These are phyloP conservation scores for Xenopus borealis DNA, from an alignment of 2,113 vertebrate genomes.

Conservation along the genomic window DNA sequence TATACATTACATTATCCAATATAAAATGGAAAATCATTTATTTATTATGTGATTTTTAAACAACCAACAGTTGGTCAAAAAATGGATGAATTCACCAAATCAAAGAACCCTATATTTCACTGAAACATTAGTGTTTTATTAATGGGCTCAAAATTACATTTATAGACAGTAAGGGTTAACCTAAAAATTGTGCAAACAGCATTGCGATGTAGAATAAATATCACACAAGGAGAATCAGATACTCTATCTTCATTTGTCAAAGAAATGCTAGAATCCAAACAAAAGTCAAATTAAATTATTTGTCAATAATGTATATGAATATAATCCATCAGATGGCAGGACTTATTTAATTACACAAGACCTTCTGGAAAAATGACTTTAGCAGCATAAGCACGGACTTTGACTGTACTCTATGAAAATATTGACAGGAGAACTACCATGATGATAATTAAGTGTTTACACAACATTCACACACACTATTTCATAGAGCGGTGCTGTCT, in stretches of 20 bases:
- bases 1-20: no score
- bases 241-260: conserved; percentile 14
- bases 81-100: not conserved
- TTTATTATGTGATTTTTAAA: no score
- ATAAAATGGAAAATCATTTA: no score
- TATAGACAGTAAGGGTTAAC: not conserved
- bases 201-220: not conserved
- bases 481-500: no score
- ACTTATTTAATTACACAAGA: conserved; percentile 15
- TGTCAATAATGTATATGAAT: conserved; percentile 27
- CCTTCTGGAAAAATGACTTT: conserved; percentile 6
- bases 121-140: not conserved
- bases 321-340: conserved; percentile 14
- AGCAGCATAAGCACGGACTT: conserved; percentile 4
- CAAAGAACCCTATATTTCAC: not conserved
- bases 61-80: no score
- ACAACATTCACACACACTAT: no score
- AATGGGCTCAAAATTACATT: not conserved
- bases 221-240: not conserved
- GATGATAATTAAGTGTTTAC: no score
- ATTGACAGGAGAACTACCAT: no score
- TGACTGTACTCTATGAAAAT: not conserved
- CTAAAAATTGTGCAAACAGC: not conserved
- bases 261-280: conserved; percentile 9
- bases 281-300: conserved; percentile 31